phyloP scores from a whole-genome alignment of 2,888 invertebrate species.

The Eutolmus rufibarbis region DNA sequence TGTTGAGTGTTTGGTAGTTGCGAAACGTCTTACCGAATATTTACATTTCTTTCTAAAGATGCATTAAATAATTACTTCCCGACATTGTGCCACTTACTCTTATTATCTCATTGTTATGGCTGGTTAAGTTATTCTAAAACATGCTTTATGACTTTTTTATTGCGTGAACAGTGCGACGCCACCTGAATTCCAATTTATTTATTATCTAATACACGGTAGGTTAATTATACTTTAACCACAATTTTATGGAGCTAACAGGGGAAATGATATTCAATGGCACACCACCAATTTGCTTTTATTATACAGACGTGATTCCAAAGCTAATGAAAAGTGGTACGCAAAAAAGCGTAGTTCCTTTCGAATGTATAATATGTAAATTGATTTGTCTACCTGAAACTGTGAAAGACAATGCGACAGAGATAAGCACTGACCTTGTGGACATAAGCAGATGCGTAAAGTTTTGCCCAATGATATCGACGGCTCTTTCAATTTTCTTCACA shows the following conservation, averaged over 20 bases:
- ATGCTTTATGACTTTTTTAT: neutral
- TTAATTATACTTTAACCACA: neutral
- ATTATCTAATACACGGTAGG: neutral
- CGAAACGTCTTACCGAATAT: too few relatives aligned
- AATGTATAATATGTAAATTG: neutral
- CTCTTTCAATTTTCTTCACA: conserved; percentile 46
- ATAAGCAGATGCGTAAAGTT: conserved; percentile 52
- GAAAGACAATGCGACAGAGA: neutral
- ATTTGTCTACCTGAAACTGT: neutral
- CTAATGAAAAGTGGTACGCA: neutral
- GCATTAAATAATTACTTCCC: neutral
- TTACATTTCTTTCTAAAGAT: neutral
- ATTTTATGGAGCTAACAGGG: neutral
- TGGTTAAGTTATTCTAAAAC: neutral
- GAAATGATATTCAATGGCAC: neutral
- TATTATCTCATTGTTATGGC: neutral
- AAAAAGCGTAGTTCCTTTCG: neutral
- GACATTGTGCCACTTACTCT: neutral
- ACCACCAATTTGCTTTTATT: neutral
- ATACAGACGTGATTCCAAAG: neutral
- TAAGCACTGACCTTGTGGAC: conserved; percentile 53
- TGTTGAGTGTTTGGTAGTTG: too few relatives aligned
- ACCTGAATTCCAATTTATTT: neutral
- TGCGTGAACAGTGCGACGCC: neutral
- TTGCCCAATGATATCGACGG: conserved; percentile 38